These are phyloP conservation scores for Saccostrea glomerata DNA, from an alignment of 1,140 invertebrate genomes.

Conservation along the genomic window DNA sequence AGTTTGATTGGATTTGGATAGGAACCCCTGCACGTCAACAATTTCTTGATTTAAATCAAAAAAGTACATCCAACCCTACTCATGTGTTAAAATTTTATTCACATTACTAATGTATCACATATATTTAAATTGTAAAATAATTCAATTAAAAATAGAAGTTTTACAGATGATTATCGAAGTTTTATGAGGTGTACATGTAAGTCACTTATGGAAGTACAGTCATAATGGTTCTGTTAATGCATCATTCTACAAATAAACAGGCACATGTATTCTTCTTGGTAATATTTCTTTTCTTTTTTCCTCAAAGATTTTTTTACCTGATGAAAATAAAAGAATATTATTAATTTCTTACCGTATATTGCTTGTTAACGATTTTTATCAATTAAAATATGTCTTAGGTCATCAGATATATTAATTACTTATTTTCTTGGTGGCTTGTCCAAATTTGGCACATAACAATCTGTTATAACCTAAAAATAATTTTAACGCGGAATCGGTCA, in stretches of 20 bases:
- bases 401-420: no score
- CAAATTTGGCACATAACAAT: background rate
- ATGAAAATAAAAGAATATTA: no score
- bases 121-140: background rate
- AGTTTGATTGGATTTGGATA: background rate
- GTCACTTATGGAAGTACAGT: no score
- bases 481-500: background rate
- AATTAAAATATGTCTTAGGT: no score
- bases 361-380: no score
- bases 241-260: no score
- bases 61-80: background rate
- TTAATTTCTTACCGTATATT: no score
- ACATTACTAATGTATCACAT: background rate
- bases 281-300: no score
- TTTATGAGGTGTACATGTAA: background rate
- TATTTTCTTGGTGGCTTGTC: no score
- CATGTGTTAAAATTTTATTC: background rate
- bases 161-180: background rate
- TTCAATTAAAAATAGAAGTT: background rate
- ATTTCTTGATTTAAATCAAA: background rate
- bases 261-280: no score
- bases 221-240: no score
- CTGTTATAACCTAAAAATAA: background rate
- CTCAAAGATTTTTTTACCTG: no score
- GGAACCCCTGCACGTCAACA: background rate